Conservation (phyloP, 1,140 invertebrate genomes). For the Chironomus tepperi region DNA sequence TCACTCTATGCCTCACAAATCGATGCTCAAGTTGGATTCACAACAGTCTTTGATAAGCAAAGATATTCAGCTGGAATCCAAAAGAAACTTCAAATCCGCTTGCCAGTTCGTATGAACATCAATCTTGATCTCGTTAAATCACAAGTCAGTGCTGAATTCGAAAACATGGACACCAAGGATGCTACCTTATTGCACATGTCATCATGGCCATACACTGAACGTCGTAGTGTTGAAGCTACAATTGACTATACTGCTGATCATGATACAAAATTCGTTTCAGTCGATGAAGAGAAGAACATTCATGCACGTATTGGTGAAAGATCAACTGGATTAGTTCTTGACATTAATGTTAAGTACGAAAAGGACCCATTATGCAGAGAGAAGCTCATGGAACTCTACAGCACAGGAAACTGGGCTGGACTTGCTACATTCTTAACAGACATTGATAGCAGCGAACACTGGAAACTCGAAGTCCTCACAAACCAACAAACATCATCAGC, state of each 20-base stretch:
- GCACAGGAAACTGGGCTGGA: neutral
- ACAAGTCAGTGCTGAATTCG: conserved; percentile 40
- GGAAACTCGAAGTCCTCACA: conserved; percentile 28
- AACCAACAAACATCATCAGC: conserved; percentile 30
- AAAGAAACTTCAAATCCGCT: conserved; percentile 45
- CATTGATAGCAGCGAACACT: conserved; percentile 38
- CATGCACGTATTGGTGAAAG: conserved; percentile 39
- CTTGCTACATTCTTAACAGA: neutral
- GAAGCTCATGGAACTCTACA: neutral
- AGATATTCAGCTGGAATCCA: conserved; percentile 50
- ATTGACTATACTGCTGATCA: conserved; percentile 40
- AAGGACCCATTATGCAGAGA: conserved; percentile 30
- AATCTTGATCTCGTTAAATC: conserved; percentile 41
- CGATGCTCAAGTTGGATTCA: conserved; percentile 51
- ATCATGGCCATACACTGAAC: conserved; percentile 49
- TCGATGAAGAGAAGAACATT: conserved; percentile 31
- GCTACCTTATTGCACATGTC: conserved; percentile 47
- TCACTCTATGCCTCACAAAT: conserved; percentile 43
- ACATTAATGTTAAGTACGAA: conserved; percentile 43
- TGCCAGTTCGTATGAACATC: conserved; percentile 43
- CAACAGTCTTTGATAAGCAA: conserved; percentile 51
- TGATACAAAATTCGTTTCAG: conserved; percentile 40
- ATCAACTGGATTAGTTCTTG: conserved; percentile 41
- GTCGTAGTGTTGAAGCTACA: conserved; percentile 45
- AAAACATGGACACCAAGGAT: conserved; percentile 41